A percentile compares a stretch with the other conserved stretches of the same genome.
phyloP scores from a whole-genome alignment of 2,888 invertebrate species.

The Philereme vetulata region DNA sequence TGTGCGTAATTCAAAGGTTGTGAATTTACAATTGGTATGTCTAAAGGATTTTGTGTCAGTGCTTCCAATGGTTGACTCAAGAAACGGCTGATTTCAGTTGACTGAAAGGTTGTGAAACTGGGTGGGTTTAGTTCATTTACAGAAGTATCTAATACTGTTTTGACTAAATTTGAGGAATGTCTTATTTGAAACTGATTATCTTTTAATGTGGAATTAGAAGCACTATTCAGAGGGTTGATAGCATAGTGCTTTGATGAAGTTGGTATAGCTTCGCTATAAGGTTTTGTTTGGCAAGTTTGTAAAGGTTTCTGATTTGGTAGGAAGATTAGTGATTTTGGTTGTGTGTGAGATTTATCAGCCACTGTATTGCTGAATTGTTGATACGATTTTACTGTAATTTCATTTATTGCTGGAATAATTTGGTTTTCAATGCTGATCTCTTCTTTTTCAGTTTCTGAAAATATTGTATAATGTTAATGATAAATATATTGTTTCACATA shows the following conservation, averaged over 20 bases:
- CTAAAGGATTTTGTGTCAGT: constrained; percentile 1
- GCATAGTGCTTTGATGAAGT: constrained; percentile 8
- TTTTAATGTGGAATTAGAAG: constrained; percentile 1
- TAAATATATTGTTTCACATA: too few species aligned
- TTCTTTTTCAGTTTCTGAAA: constrained; percentile 20
- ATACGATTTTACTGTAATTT: not conserved
- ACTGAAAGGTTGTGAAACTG: not conserved
- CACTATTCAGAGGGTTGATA: constrained; percentile 11
- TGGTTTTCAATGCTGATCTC: constrained; percentile 3
- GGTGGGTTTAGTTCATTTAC: not conserved
- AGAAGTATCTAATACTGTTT: not conserved
- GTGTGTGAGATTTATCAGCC: not conserved
- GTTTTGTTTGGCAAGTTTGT: constrained; percentile 1
- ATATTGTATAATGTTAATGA: not conserved
- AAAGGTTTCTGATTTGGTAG: not conserved
- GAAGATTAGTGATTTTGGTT: constrained; percentile 5
- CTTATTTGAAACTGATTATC: not conserved
- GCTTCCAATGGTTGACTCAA: not conserved
- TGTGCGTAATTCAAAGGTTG: constrained; percentile 1
- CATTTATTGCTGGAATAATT: constrained; percentile 8
- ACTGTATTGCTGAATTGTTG: constrained; percentile 8
- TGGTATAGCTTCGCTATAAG: constrained; percentile 1
- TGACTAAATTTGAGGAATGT: not conserved
- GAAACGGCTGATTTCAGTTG: not conserved
- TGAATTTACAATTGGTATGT: not conserved